Evolutionary conservation across 2,797 vertebrate genomes (phyloP).

Genomic region (Diplodus puntazzo): DNA sequence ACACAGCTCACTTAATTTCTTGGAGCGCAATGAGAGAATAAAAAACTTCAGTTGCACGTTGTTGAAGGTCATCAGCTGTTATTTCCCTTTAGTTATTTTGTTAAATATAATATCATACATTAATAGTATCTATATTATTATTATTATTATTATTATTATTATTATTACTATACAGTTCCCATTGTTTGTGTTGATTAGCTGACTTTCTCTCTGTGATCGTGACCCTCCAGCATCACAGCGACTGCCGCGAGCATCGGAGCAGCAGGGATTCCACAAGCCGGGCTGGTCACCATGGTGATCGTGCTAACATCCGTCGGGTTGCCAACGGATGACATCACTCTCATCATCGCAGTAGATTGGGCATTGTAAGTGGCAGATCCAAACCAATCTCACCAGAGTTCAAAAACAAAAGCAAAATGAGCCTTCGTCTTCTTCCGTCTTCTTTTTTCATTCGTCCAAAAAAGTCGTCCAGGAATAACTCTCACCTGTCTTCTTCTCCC

Average conservation of each 20-base stretch:
- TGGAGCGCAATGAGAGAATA: no score
- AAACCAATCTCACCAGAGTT: slow-evolving; percentile 3
- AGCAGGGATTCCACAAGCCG: slow-evolving; percentile 95
- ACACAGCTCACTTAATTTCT: no score
- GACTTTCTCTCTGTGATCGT: neutral
- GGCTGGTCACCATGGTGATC: slow-evolving; percentile 98
- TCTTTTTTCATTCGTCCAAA: neutral
- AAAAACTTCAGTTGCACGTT: no score
- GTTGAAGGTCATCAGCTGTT: no score
- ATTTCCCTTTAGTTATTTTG: no score
- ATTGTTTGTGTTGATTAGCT: neutral
- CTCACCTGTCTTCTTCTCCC: slow-evolving; percentile 36
- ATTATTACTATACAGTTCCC: neutral
- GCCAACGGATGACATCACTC: slow-evolving; percentile 96
- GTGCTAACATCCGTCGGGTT: slow-evolving; percentile 96
- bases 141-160: no score
- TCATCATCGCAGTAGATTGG: slow-evolving; percentile 97
- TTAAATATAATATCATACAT: no score
- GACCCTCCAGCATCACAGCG: slow-evolving; percentile 91
- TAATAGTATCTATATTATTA: no score
- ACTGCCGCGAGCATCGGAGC: slow-evolving; percentile 97
- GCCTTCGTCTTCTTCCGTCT: neutral
- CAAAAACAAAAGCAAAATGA: neutral
- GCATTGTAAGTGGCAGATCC: slow-evolving; percentile 89
- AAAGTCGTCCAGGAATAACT: neutral